Base-by-base conservation (phyloP, 2,888 invertebrate genomes). In the Tinea trinotella region DNA sequence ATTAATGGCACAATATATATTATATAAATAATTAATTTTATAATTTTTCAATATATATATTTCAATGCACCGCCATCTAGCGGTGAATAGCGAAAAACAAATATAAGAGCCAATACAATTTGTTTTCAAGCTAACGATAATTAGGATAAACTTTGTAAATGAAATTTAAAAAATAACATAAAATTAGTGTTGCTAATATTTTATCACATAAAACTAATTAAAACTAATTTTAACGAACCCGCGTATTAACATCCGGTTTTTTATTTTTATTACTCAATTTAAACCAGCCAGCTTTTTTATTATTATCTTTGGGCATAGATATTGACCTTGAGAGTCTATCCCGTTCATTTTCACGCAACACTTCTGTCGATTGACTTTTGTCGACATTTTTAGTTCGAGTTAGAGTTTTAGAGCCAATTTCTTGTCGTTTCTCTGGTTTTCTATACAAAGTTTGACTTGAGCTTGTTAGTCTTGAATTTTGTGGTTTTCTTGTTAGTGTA, bases 231-330 rank as follows among this genome's bases (percentile, higher is more conserved):
- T 67, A 83, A 58, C 83, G 83, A 18, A 84, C 83, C 61, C 84
- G 72, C 55, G 74, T 73, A 53, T 73, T 82, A n/a, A 71, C 62
- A 62, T 84, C 83, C 3, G 70, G 71, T 61, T 81, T 81, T 58
- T 83, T 82, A 61, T 75, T 84, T 61, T 82, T 84, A 62, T 67
- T 91, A 0, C 85, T 77, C 64, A 90, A 71, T 68, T 90, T 91
- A 65, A 92, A 92, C 92, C 92, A 92, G 54, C 91, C 91, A 34
- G 92, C 91, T 57, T 90, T 89, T 70, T 92, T 91, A 64, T 89
- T 90, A 52, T 89, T 88, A 65, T 92, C 91, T 63, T 91, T 90
- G 50, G 92, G 92, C 88, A 92, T 92, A 5, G 92, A 92, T 49
- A 91, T 87, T 0, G 92, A 92, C 56, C 92, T 78, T 0, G 89